A percentile compares a stretch with the other conserved stretches of the same genome.
Evolutionary conservation across 2,888 invertebrate genomes (phyloP).

Genomic region (Drosophila infuscata): DNA sequence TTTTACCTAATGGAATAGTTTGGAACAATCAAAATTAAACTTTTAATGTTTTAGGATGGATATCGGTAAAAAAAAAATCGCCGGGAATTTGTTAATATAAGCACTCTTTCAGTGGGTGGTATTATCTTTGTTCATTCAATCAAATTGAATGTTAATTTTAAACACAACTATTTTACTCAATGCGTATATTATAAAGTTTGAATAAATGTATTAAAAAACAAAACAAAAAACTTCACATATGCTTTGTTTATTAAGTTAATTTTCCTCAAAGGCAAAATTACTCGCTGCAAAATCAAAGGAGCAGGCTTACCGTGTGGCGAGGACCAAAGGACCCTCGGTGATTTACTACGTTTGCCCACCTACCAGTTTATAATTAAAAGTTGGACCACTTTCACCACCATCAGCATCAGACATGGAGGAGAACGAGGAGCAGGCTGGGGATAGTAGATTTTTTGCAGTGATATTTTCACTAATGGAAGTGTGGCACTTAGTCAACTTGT

Average conservation of each 20-base stretch:
- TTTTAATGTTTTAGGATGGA: not conserved
- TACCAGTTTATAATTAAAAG: slow-evolving; percentile 63
- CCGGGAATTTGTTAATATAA: not conserved
- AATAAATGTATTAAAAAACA: slow-evolving; percentile 27
- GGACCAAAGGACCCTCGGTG: not conserved
- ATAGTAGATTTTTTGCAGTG: not conserved
- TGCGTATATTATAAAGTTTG: slow-evolving; percentile 29
- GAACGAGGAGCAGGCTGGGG: not conserved
- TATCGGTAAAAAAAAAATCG: not conserved
- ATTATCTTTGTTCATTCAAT: slow-evolving; percentile 39
- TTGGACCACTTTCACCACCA: slow-evolving; percentile 26
- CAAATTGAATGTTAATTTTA: slow-evolving; percentile 45
- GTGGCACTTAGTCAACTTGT: not conserved
- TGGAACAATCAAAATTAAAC: not conserved
- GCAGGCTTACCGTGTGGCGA: not conserved
- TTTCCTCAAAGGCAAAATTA: not conserved
- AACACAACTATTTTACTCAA: slow-evolving; percentile 29
- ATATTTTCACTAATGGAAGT: not conserved
- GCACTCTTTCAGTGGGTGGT: not conserved
- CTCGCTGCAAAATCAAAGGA: not conserved
- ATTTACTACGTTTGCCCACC: slow-evolving; percentile 42
- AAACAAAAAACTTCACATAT: not conserved
- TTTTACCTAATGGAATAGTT: slow-evolving; percentile 2
- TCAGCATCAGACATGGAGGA: not conserved
- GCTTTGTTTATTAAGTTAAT: not conserved